These are phyloP conservation scores for Sarcophaga subvicina DNA, from an alignment of 2,888 invertebrate species.

Conservation along the genomic window DNA sequence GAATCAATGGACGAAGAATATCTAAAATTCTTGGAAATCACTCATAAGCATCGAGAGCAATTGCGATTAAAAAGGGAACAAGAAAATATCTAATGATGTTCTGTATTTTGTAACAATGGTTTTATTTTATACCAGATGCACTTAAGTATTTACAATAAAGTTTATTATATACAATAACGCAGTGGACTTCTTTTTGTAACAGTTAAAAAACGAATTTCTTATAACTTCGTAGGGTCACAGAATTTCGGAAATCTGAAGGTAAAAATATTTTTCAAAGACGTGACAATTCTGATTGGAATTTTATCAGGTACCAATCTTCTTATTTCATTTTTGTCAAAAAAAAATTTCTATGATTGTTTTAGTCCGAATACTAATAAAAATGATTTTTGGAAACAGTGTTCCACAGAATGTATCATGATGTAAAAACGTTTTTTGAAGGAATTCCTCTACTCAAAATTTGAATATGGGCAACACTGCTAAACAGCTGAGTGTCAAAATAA, in stretches of 20 bases:
- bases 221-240: too few relatives aligned
- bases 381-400: background rate
- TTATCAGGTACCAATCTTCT: too few relatives aligned
- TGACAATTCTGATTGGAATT: too few relatives aligned
- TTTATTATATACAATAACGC: background rate
- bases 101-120: background rate
- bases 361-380: background rate
- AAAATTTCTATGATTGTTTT: too few relatives aligned
- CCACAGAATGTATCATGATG: constrained; percentile 11
- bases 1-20: constrained; percentile 51
- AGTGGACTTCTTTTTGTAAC: too few relatives aligned
- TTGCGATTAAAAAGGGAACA: constrained; percentile 45
- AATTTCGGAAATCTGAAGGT: too few relatives aligned
- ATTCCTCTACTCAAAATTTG: background rate
- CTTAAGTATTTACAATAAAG: constrained; percentile 4
- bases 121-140: background rate
- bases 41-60: constrained; percentile 57
- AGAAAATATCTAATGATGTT: constrained; percentile 29
- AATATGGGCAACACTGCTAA: background rate
- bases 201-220: too few relatives aligned
- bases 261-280: too few relatives aligned
- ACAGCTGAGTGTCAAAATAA: constrained; percentile 9
- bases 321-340: too few relatives aligned
- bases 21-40: constrained; percentile 62
- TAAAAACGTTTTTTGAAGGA: background rate